Evolutionary conservation across 2,113 vertebrate species (phyloP).

Genomic region (Coryphaenoides rupestris): DNA sequence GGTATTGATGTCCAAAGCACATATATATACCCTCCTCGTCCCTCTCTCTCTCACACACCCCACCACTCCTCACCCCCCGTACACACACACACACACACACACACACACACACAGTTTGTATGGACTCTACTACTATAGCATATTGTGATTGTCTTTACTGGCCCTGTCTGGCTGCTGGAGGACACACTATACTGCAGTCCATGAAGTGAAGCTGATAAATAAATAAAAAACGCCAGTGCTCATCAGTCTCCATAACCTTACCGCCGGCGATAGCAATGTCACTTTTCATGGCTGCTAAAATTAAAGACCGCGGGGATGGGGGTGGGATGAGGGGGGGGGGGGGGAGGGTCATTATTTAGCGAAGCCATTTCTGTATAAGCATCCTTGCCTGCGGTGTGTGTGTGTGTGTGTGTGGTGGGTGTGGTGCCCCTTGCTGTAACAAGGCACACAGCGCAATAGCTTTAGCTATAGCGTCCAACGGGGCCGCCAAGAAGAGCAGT

Average conservation of each 20-base stretch:
- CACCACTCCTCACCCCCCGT: not conserved
- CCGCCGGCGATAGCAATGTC: slow-evolving; percentile 32
- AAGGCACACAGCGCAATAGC: too few relatives aligned
- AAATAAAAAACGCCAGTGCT: slow-evolving; percentile 27
- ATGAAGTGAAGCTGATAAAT: too few relatives aligned
- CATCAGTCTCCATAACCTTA: slow-evolving; percentile 43
- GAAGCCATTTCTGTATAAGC: slow-evolving; percentile 33
- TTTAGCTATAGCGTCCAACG: too few relatives aligned
- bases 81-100: too few relatives aligned
- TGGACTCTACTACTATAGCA: not conserved
- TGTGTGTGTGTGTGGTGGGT: not conserved
- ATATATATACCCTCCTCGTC: too few relatives aligned
- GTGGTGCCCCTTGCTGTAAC: slow-evolving; percentile 5
- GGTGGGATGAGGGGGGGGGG: slow-evolving; percentile 12
- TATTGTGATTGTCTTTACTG: slow-evolving; percentile 24
- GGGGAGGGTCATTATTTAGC: slow-evolving; percentile 31
- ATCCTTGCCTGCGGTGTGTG: slow-evolving; percentile 13
- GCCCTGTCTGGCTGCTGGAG: slow-evolving; percentile 13
- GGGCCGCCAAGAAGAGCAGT: too few relatives aligned
- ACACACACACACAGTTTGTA: too few relatives aligned
- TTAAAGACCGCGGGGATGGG: slow-evolving; percentile 32
- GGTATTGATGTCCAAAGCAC: slow-evolving; percentile 2
- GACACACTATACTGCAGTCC: slow-evolving; percentile 23
- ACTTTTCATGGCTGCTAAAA: slow-evolving; percentile 42
- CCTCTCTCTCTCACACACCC: not conserved